Percentiles rank a stretch among this genome's conserved stretches.
Conservation (phyloP, 2,113 vertebrate species). For the Lampris incognitus region DNA sequence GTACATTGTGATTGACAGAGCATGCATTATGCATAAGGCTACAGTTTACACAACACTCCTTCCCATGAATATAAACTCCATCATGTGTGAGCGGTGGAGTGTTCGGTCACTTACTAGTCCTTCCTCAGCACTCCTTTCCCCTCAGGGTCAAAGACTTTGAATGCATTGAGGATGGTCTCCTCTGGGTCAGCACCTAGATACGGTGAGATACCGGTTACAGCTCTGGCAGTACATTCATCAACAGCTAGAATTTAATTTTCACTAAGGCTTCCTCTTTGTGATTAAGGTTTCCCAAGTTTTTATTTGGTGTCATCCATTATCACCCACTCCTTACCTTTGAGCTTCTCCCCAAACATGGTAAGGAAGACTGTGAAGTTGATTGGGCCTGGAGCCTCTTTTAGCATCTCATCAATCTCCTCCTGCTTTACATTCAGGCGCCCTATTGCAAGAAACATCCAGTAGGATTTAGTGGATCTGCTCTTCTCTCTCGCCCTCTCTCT, state of each 20-base stretch:
- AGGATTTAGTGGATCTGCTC: not conserved
- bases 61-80: constrained; percentile 2
- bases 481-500: not conserved
- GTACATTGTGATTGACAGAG: not conserved
- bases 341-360: constrained; percentile 97
- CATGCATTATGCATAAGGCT: not conserved
- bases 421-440: constrained; percentile 96
- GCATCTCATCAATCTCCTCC: constrained; percentile 95
- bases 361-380: constrained; percentile 97
- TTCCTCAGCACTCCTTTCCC: constrained; percentile 92
- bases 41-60: not conserved
- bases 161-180: constrained; percentile 94
- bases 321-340: constrained; percentile 84
- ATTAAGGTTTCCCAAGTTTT: too few species aligned
- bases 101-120: constrained; percentile 87
- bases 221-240: not conserved
- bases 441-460: constrained; percentile 51
- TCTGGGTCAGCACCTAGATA: constrained; percentile 90
- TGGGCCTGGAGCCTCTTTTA: constrained; percentile 93
- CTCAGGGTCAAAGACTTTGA: constrained; percentile 97
- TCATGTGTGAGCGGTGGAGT: not conserved
- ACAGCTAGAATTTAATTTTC: too few species aligned
- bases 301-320: not conserved
- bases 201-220: constrained; percentile 18
- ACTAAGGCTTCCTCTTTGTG: not conserved